Evolutionary conservation across 2,888 invertebrate genomes (phyloP).

Genomic region (Rhagophthalmus giganteus): DNA sequence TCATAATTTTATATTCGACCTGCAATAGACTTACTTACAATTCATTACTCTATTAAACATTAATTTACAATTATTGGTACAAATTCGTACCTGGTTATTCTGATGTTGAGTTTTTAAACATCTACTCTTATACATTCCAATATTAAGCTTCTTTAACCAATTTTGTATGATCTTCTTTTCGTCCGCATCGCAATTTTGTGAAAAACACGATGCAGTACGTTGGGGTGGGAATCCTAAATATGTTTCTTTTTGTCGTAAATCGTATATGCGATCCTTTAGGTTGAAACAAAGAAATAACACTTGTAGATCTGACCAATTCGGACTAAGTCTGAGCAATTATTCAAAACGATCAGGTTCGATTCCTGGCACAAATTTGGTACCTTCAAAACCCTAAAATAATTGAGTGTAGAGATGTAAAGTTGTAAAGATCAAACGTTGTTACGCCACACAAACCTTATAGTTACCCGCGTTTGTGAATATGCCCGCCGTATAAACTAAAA

Average conservation of each 20-base stretch:
- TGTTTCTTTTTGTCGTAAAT: constrained; percentile 46
- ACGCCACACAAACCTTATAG: constrained; percentile 75
- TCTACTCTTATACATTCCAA: constrained; percentile 87
- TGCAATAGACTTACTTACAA: no score
- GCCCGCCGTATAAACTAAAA: constrained; percentile 84
- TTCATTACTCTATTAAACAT: no score
- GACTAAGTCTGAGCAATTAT: constrained; percentile 69
- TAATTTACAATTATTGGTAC: no score
- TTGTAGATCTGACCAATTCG: constrained; percentile 66
- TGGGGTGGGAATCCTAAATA: constrained; percentile 54
- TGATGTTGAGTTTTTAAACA: constrained; percentile 73
- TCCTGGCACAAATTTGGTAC: constrained; percentile 91
- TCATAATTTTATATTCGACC: constrained; percentile 71
- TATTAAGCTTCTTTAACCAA: constrained; percentile 75
- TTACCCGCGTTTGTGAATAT: constrained; percentile 89
- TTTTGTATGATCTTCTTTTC: constrained; percentile 78
- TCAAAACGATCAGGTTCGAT: constrained; percentile 73
- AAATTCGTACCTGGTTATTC: constrained; percentile 45
- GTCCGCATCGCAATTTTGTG: constrained; percentile 79
- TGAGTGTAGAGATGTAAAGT: no score
- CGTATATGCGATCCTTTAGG: constrained; percentile 42
- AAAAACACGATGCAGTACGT: constrained; percentile 93
- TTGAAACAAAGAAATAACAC: constrained; percentile 56
- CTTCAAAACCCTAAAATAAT: constrained; percentile 83
- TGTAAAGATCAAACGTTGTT: no score